Base-by-base conservation (phyloP, 1,140 invertebrate species). In the Hycleus cichorii region DNA sequence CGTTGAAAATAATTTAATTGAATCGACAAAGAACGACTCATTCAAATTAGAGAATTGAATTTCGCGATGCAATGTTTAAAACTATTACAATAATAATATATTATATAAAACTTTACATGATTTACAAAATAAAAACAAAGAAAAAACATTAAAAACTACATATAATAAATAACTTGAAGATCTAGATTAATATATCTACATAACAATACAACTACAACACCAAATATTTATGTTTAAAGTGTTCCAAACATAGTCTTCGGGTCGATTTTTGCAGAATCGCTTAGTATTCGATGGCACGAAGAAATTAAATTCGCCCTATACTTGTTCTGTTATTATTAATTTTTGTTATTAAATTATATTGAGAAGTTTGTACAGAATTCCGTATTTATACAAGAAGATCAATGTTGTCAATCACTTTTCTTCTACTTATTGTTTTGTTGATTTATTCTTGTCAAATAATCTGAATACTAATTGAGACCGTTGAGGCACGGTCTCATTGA, bases 191-290 rank as follows among this genome's bases (percentile, higher is more conserved):
- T 63, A 69, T 71, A 72, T 72, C 64, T 73, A 73, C 70, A 72
- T 72, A 73, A 73, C 72, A 72, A 72, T 73, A 73, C 69, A 73
- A 64, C 65, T 72, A 72, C 69, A 70, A 73, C 70, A 72, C 70
- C 69, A 62, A 70, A 59, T 42, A 42, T 42, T 42, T 42, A 9
- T n/a, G 47, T 55, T 39, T 47, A 55, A 47, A 43, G 44, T 42
- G 39, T 39, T 55, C 52, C n/a, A 47, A 55, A n/a, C 10, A 11
- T 55, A 55, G 52, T 55, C 45, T 53, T 38, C 25, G n/a, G 52
- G 42, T 38, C 51, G 49, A 32, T 32, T 18, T 18, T 32, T 32
- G 32, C 27, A 52, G 44, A 11, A 32, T 53, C 52, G 44, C 25
- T 45, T 47, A 44, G 47, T 27, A 44, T 53, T 55, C 52, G 52